Conservation (phyloP, 1,140 invertebrate species). For the Idris sp. region DNA sequence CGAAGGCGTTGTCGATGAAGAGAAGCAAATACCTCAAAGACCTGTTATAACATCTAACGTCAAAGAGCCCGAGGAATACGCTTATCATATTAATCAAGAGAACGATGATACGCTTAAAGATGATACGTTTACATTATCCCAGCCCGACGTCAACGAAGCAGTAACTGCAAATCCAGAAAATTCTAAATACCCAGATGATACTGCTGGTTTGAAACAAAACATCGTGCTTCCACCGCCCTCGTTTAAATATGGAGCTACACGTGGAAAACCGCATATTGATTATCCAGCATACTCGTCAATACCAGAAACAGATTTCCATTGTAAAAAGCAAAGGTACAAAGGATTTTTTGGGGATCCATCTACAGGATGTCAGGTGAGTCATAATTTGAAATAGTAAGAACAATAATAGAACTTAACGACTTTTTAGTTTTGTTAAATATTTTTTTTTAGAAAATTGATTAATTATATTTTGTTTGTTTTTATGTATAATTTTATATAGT, state of each 20-base stretch:
- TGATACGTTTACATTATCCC: constrained; percentile 42
- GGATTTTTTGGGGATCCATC: constrained; percentile 94
- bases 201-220: constrained; percentile 25
- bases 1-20: constrained; percentile 7
- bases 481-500: too few relatives aligned
- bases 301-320: constrained; percentile 88
- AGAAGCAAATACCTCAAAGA: constrained; percentile 38
- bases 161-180: not conserved
- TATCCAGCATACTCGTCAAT: constrained; percentile 88
- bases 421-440: too few relatives aligned
- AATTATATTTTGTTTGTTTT: too few relatives aligned
- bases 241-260: constrained; percentile 81
- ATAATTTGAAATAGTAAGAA: too few relatives aligned
- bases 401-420: too few relatives aligned
- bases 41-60: constrained; percentile 27
- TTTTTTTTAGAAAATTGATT: too few relatives aligned
- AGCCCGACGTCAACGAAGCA: too few relatives aligned
- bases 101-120: constrained; percentile 62
- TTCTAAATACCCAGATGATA: constrained; percentile 35
- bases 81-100: constrained; percentile 67
- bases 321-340: constrained; percentile 90
- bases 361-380: constrained; percentile 78
- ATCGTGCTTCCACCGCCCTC: constrained; percentile 52
- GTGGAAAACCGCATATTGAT: constrained; percentile 88
- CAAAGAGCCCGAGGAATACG: constrained; percentile 49